Evolutionary conservation across 2,888 invertebrate genomes (phyloP).

Genomic region (Diogma glabrata): DNA sequence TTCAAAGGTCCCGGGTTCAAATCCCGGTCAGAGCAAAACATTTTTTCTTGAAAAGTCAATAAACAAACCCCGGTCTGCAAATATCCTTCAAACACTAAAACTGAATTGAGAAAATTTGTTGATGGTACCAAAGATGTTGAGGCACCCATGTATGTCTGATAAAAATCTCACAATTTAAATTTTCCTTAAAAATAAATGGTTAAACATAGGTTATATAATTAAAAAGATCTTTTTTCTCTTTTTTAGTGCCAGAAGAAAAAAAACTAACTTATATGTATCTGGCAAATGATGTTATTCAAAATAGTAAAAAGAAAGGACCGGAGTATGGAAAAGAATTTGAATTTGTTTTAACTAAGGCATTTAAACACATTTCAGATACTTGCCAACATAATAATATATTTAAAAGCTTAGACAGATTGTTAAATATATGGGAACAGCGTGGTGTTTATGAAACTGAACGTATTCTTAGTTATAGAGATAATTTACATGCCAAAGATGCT

Average conservation of each 20-base stretch:
- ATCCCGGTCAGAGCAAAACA: no score
- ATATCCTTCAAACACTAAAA: no score
- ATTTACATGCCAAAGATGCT: conserved; percentile 31
- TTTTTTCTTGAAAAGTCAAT: no score
- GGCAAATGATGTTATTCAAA: conserved; percentile 99
- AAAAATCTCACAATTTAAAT: no score
- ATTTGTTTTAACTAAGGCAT: conserved; percentile 65
- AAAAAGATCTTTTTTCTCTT: conserved; percentile 3
- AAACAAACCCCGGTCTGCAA: no score
- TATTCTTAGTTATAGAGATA: conserved; percentile 66
- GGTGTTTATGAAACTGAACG: conserved; percentile 74
- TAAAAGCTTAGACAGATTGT: conserved; percentile 64
- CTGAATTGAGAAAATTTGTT: no score
- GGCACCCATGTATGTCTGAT: no score
- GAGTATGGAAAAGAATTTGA: conserved; percentile 88
- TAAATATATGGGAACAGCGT: conserved; percentile 87
- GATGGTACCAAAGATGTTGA: no score
- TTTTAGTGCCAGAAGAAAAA: conserved; percentile 67
- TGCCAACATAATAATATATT: conserved; percentile 71
- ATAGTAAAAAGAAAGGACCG: conserved; percentile 94
- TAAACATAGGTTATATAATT: no score
- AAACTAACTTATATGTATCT: conserved; percentile 94
- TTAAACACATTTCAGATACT: conserved; percentile 68
- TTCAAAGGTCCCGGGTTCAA: no score
- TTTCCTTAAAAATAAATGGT: no score